Conservation (phyloP, 2,113 vertebrate species). For the Heloderma charlesbogerti region DNA sequence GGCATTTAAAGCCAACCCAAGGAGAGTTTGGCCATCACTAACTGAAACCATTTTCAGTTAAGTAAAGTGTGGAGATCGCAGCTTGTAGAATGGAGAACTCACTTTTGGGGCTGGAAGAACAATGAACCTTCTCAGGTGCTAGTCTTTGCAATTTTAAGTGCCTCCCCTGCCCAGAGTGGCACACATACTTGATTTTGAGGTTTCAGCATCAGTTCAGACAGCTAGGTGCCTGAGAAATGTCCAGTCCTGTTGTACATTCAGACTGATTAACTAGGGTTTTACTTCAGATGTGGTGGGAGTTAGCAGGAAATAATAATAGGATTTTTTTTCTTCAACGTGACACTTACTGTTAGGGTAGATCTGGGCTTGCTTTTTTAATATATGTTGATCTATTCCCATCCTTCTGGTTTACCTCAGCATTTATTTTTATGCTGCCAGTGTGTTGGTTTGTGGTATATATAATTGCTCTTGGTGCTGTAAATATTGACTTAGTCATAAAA, state of each 20-base stretch:
- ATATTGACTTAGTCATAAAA: conserved; percentile 56
- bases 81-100: neutral
- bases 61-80: neutral
- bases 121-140: neutral
- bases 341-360: neutral
- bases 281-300: neutral
- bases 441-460: conserved; percentile 29
- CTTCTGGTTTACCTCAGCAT: conserved; percentile 46
- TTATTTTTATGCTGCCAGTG: conserved; percentile 51
- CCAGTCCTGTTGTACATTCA: neutral
- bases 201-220: neutral
- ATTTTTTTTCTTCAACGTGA: neutral
- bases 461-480: conserved; percentile 57
- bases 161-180: neutral
- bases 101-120: neutral
- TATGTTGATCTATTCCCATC: conserved; percentile 45
- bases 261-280: neutral
- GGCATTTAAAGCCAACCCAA: neutral
- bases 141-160: neutral
- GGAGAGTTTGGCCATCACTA: neutral
- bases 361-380: conserved; percentile 12
- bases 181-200: neutral
- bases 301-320: neutral
- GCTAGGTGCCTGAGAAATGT: neutral
- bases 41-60: neutral